phyloP scores from a whole-genome alignment of 1,140 invertebrate genomes.

The Schmidtea mediterranea region DNA sequence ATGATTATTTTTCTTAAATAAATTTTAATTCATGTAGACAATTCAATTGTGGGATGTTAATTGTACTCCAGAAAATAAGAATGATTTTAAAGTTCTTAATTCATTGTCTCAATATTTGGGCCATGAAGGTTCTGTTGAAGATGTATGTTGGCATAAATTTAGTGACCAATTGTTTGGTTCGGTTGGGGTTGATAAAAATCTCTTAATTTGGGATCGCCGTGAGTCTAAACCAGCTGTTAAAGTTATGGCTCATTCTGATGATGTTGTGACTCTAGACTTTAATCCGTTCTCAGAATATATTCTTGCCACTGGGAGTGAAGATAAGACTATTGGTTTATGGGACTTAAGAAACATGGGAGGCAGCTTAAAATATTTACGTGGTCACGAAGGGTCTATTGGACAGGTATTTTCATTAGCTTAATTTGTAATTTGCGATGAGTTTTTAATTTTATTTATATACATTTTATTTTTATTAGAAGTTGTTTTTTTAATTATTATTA shows the following conservation, averaged over 20 bases:
- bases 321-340: conserved; percentile 82
- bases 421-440: no score
- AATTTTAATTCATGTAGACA: no score
- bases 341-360: conserved; percentile 37
- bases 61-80: conserved; percentile 65
- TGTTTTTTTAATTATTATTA: no score
- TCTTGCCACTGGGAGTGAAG: conserved; percentile 71
- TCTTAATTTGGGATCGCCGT: no score
- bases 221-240: conserved; percentile 35
- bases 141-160: conserved; percentile 3
- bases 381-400: no score
- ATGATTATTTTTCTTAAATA: no score
- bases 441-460: no score
- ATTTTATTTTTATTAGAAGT: no score
- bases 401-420: neutral
- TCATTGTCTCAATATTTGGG: conserved; percentile 87
- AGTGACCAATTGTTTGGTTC: conserved; percentile 3
- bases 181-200: conserved; percentile 30
- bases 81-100: conserved; percentile 71
- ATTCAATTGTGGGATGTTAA: conserved; percentile 99
- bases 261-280: conserved; percentile 85
- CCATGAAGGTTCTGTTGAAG: neutral
- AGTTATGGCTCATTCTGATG: conserved; percentile 66
- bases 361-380: no score
- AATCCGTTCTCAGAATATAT: conserved; percentile 65